Evolutionary conservation across 2,888 invertebrate species (phyloP).

Genomic region (Cyaniris semiargus): DNA sequence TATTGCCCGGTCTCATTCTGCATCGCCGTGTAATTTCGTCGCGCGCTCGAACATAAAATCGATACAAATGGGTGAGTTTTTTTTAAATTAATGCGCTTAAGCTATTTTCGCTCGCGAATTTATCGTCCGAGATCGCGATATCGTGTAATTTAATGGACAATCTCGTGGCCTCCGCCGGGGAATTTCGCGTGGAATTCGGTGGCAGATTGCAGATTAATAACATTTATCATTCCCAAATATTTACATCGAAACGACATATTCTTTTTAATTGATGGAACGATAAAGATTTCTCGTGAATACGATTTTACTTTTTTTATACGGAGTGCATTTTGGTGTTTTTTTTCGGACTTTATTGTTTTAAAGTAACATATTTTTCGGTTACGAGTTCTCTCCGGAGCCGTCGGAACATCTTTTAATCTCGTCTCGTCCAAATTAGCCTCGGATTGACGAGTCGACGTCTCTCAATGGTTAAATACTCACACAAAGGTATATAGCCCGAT

Average conservation of each 20-base stretch:
- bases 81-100: conserved; percentile 37
- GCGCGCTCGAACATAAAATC: conserved; percentile 36
- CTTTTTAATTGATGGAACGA: conserved; percentile 59
- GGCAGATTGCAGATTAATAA: conserved; percentile 73
- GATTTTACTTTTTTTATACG: conserved; percentile 36
- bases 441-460: conserved; percentile 48
- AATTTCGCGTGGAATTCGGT: conserved; percentile 64
- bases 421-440: conserved; percentile 52
- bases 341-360: conserved; percentile 15
- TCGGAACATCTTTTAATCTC: conserved; percentile 50
- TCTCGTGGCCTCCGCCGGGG: conserved; percentile 58
- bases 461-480: conserved; percentile 52
- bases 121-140: conserved; percentile 37
- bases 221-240: conserved; percentile 67
- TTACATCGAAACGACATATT: conserved; percentile 60
- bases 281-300: conserved; percentile 58
- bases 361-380: not conserved
- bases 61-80: conserved; percentile 47
- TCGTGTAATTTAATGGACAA: conserved; percentile 58
- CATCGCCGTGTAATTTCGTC: conserved; percentile 13
- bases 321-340: conserved; percentile 24
- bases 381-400: conserved; percentile 35
- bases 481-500: conserved; percentile 54
- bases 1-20: conserved; percentile 48
- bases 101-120: conserved; percentile 34